These are phyloP conservation scores for Luperina testacea DNA, from an alignment of 2,888 invertebrate species.

Conservation along the genomic window DNA sequence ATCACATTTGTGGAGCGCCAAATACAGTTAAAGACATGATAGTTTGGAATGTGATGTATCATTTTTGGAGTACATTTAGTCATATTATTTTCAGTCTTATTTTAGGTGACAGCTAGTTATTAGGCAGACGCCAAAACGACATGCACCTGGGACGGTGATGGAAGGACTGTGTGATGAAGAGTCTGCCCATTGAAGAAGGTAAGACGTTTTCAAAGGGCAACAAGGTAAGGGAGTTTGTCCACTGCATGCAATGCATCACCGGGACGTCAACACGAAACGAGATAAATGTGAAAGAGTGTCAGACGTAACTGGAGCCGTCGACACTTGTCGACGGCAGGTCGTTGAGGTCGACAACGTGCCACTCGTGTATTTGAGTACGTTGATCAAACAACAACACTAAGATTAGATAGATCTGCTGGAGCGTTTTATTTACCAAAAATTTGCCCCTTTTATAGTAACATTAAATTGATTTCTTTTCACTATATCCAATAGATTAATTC, in stretches of 20 bases:
- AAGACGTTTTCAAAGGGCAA: background rate
- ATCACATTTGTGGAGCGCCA: constrained; percentile 9
- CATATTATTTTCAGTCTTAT: background rate
- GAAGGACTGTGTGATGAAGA: background rate
- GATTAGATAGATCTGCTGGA: background rate
- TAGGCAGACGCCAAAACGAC: background rate
- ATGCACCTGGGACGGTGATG: background rate
- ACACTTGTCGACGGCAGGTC: background rate
- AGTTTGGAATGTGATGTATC: constrained; percentile 10
- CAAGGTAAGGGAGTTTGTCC: too few species aligned
- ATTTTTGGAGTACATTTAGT: background rate
- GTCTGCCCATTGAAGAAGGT: background rate
- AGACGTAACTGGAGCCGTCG: background rate
- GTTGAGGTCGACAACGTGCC: background rate
- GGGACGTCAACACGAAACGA: background rate
- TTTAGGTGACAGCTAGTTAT: background rate
- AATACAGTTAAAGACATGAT: constrained; percentile 15
- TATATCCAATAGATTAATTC: constrained; percentile 16
- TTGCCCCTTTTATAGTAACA: background rate
- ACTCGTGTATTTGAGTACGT: background rate
- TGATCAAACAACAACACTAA: background rate
- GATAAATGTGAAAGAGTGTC: background rate
- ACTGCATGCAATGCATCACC: background rate
- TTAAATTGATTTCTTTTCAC: constrained; percentile 23
- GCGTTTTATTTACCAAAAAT: background rate